Evolutionary conservation across 2,113 vertebrate genomes (phyloP), one percentile per base, ranked within the genome.

Genomic region (Arenaria interpres): DNA sequence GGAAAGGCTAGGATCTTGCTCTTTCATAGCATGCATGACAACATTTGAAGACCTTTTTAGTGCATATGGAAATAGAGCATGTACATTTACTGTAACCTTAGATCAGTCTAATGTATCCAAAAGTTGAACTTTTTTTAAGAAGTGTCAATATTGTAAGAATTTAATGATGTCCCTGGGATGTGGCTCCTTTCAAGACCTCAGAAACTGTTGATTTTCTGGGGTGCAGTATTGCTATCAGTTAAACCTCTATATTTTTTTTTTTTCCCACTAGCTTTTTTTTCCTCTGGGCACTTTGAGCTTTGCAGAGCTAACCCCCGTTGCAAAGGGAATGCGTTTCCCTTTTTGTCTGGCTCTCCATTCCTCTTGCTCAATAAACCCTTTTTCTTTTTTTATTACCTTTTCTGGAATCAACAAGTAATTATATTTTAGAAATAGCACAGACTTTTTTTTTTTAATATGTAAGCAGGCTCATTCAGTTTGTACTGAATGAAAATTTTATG

Each of bases 1-100:
- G 5, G 33, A 23, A 46, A 35, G 30, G 13, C 5, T 13, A 18
- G 41, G 16, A 19, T 18, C 24, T 54, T 45, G 8, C 12, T 12
- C 19, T n/a, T 64, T 28, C 24, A 8, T 7, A 27, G 14, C 24
- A 16, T 4, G 28, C 3, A 4, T 10, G 24, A 6, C 12, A 50
- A 27, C 16, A 53, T 73, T 9, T 33, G 28, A 35, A 72, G 68
- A 41, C 6, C 24, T 76, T 66, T 30, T 39, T 28, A 17, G 20
- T 19, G 17, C 19, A 27, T 62, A n/a, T 50, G 7, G 17, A 56
- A 37, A 12, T 18, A 16, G 2, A 41, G 21, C 0, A 0, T 6
- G 14, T 33, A 10, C 1, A 2, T 27, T 77, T 35, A 17, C 22
- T 33, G 9, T 33, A 35, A 28, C 10, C 13, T 75, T 45, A 18